Evolutionary conservation across 1,140 invertebrate species (phyloP), one percentile per base, ranked within the genome.

Genomic region (Dufourea novaeangliae): DNA sequence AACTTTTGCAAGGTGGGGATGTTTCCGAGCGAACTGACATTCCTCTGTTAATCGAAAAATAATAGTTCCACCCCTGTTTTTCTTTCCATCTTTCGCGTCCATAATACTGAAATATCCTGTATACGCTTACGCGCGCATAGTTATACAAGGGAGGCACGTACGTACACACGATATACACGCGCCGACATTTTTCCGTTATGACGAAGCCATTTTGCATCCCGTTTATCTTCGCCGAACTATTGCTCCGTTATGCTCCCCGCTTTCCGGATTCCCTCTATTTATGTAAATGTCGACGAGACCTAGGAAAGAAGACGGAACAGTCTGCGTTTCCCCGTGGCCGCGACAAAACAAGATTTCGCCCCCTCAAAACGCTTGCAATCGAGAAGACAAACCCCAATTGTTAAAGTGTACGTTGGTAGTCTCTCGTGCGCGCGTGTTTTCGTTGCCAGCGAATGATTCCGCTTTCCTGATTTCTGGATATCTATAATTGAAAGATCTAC

Each of bases 151-250:
- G 11, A 14, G 20, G 8, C n/a, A 22, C 46, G 12, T 1, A 10
- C 56, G 69, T 22, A 41, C 46, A 34, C 57, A 25, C 56, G 14
- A 17, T 22, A 41, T 22, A 46, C 64, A 14, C 50, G 29, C 32
- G n/a, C 27, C 41, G 61, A 50, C 52, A 69, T 69, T 76, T 76
- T 69, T 69, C 73, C 54, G 22, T 69, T 69, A 76, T n/a, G 64
- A 29, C 20, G 52, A 68, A 61, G 39, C 66, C 66, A 76, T 76
- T 61, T 69, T 66, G 66, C 66, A 69, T 61, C 39, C 37, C 63
- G 72, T 52, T 75, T 75, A 75, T 75, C 66, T 54, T 29, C 29
- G 73, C 64, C 66, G 20, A 76, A 69, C 73, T 69, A 69, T 76
- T 75, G 73, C 73, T 44, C 73, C 22, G 54, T 64, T 37, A 27